Evolutionary conservation across 2,797 vertebrate species (phyloP).

Genomic region (Pseudochaenichthys georgianus): DNA sequence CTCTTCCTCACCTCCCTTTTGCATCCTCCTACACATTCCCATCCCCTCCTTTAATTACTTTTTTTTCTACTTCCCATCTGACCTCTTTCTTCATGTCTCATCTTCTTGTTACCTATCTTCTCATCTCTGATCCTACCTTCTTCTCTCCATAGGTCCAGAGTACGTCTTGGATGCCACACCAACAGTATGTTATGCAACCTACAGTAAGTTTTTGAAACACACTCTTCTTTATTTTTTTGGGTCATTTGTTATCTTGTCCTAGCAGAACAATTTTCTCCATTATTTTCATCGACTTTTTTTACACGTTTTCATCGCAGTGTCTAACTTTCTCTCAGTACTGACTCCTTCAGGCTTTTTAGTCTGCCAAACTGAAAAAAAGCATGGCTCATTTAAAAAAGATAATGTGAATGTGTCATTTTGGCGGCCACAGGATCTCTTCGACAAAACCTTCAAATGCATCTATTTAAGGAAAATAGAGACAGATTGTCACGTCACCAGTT

Average conservation of each 20-base stretch:
- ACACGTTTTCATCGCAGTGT: constrained; percentile 4
- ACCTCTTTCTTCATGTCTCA: constrained; percentile 22
- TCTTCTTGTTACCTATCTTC: constrained; percentile 5
- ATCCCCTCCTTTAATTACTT: constrained; percentile 51
- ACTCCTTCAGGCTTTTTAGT: neutral
- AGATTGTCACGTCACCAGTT: too few relatives aligned
- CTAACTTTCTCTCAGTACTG: constrained; percentile 9
- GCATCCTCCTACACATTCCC: constrained; percentile 44
- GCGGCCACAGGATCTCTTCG: neutral
- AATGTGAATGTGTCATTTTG: constrained; percentile 3
- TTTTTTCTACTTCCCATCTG: constrained; percentile 1
- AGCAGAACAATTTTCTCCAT: constrained; percentile 19
- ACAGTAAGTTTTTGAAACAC: constrained; percentile 91
- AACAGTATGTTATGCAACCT: constrained; percentile 99
- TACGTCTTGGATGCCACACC: constrained; percentile 99
- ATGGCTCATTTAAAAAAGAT: neutral
- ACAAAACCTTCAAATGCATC: neutral
- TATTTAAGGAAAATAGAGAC: neutral
- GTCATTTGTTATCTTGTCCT: constrained; percentile 13
- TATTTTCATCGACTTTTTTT: neutral
- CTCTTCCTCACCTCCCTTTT: constrained; percentile 52
- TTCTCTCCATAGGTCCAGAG: constrained; percentile 93
- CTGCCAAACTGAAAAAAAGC: constrained; percentile 6
- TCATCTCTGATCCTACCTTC: neutral
- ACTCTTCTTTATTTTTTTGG: constrained; percentile 31